phyloP scores from a whole-genome alignment of 2,888 invertebrate genomes.

The Acanthosepion lycidas region DNA sequence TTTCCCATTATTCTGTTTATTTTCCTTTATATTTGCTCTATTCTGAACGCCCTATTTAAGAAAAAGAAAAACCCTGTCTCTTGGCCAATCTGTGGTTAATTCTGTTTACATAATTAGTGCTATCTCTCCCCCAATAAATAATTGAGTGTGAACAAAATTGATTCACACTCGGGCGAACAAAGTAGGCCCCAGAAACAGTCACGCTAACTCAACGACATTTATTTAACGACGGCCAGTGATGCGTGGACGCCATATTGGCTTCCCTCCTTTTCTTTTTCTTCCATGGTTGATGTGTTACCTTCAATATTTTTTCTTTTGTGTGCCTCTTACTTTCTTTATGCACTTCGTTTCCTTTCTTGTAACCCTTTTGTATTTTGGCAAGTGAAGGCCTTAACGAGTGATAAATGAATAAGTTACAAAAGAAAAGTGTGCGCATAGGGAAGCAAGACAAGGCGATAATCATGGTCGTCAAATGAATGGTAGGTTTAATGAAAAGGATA shows the following conservation, averaged over 20 bases:
- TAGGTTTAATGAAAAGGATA: background rate
- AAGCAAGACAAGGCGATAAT: background rate
- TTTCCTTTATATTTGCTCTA: too few species aligned
- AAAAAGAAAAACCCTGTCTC: too few species aligned
- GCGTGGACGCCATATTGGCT: background rate
- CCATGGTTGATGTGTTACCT: background rate
- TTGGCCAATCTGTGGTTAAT: background rate
- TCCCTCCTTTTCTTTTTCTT: background rate
- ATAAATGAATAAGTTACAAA: background rate
- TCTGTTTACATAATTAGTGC: background rate
- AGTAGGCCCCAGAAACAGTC: constrained; percentile 7
- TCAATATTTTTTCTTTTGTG: background rate
- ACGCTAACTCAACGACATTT: background rate
- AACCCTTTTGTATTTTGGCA: background rate
- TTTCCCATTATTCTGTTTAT: too few species aligned
- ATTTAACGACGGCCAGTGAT: background rate
- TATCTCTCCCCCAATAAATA: background rate
- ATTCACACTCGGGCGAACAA: background rate
- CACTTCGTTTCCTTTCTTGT: background rate
- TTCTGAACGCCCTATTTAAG: too few species aligned
- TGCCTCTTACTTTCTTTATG: background rate
- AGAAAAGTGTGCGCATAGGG: background rate
- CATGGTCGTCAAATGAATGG: background rate
- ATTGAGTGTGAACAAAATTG: constrained; percentile 12
- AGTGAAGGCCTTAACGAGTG: constrained; percentile 7